Base-by-base conservation (phyloP, 1,140 invertebrate genomes). In the Conopomorpha cramerella region DNA sequence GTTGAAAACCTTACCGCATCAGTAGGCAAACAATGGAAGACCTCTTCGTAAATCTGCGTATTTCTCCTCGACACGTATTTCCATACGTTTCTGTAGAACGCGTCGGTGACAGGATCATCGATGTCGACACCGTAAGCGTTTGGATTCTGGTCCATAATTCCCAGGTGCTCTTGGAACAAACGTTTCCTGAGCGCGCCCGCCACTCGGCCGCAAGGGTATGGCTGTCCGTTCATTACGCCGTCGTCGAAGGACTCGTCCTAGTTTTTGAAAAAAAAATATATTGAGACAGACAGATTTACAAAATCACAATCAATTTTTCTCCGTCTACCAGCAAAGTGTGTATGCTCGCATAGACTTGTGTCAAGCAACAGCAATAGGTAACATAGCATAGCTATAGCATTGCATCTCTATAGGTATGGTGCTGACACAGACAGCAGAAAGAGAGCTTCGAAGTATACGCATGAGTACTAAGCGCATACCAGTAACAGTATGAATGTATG, bases 101-200 rank as follows among this genome's bases (percentile, higher is more conserved):
- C 60, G 42, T 89, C 82, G 43, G 71, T 81, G 18, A 90, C 80
- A 0, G 90, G 89, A 73, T 96, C 93, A 17, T 81, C 82, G 1
- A 95, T 66, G 45, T 84, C 78, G 13, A 86, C 51, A 3, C 81
- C 61, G 1, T 71, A 44, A 38, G 68, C 30, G 39, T 64, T 32
- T 32, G 79, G 50, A 55, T 82, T 77, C 3, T 61, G 59, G 2
- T 80, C 82, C 26, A 87, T 54, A 10, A 84, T 55, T 8, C 80
- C 91, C 17, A 99, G 80, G 78, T 98, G 96, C 71, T 99, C 96
- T 42, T 87, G 83, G 66, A 99, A 96, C 13, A 98, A 66, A 27
- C 88, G 85, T 57, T 88, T 89, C 32, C 96, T 76, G 12, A 99
- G 77, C 2, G 86, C 86, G 0, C 91, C 89, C 0, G 91, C 93